Evolutionary conservation across 2,113 vertebrate species (phyloP), one percentile per base, ranked within the genome.

Genomic region (Epinephelus cyanopodus): DNA sequence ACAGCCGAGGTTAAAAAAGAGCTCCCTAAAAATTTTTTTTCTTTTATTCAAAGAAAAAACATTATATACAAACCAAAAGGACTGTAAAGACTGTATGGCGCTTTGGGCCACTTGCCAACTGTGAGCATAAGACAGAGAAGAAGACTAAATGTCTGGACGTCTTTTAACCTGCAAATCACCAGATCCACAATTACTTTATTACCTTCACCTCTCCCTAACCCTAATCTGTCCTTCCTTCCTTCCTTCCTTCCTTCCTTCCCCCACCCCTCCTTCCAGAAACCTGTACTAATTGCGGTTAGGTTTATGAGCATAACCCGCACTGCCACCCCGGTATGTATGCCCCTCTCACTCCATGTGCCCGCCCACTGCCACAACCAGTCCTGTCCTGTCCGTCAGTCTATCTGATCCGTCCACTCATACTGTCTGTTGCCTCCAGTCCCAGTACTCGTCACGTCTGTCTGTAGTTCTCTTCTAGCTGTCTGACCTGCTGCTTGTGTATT

Each of bases 201-300:
- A 63, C 77, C 45, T 21, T 67, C 66, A 74, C 7, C 21, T 0
- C 48, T 81, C 84, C 80, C 29, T 80, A 78, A 87, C 85, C 88
- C 71, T 87, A 56, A 82, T 66, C 71, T 91, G 67, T 92, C 88
- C 90, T 84, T 85, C 90, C 87, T 76, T 58, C 29, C 86, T 77
- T 92, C 88, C 90, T 84, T 85, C 90, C 87, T 75, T 58, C 90
- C 86, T 77, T 48, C 70, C 82, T 71, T 93, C 48, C 79, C 54
- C 52, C 15, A 29, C 39, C 73, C 96, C 69, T 96, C 95, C 94
- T 96, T 97, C 93, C 96, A 99, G 98, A 99, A 99, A 95, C 97
- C 97, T 27, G 97, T 98, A 97, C 96, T 99, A 97, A 99, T 99
- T 96, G 98, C 98, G 91, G 96, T 99, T 99, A 99, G 97, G 97